These are phyloP conservation scores for Urocolius indicus DNA, from an alignment of 2,113 vertebrate genomes.

Conservation along the genomic window DNA sequence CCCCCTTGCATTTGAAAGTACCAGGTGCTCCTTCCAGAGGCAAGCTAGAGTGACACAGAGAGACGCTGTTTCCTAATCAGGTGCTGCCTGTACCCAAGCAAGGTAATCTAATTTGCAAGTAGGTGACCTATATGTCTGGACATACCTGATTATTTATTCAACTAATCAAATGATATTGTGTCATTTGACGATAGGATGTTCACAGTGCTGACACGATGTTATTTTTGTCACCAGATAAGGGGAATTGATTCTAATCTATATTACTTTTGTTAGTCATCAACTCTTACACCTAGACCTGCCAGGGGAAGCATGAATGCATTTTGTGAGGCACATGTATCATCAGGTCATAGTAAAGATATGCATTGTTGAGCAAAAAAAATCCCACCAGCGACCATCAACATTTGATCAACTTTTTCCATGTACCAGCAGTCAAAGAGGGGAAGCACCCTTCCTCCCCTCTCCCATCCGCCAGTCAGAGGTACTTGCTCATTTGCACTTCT, in stretches of 20 bases:
- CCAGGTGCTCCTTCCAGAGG: background rate
- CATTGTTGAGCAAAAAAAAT: background rate
- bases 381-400: background rate
- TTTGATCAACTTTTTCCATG: background rate
- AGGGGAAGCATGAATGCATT: slow-evolving; percentile 19
- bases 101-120: slow-evolving; percentile 50
- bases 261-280: slow-evolving; percentile 64
- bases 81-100: slow-evolving; percentile 33
- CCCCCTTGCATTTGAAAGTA: background rate
- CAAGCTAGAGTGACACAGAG: background rate
- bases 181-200: slow-evolving; percentile 1
- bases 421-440: background rate
- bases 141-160: slow-evolving; percentile 66
- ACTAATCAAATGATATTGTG: slow-evolving; percentile 61
- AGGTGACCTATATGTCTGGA: slow-evolving; percentile 62
- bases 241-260: slow-evolving; percentile 49
- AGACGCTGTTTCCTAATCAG: slow-evolving; percentile 36
- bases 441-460: background rate
- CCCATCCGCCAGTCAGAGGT: background rate
- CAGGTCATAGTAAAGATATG: slow-evolving; percentile 17
- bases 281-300: background rate
- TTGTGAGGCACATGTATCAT: background rate
- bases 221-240: slow-evolving; percentile 56
- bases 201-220: slow-evolving; percentile 35
- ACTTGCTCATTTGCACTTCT: background rate